These are phyloP conservation scores for Sebastes hopkinsi DNA, from an alignment of 2,797 vertebrate species.

Conservation along the genomic window DNA sequence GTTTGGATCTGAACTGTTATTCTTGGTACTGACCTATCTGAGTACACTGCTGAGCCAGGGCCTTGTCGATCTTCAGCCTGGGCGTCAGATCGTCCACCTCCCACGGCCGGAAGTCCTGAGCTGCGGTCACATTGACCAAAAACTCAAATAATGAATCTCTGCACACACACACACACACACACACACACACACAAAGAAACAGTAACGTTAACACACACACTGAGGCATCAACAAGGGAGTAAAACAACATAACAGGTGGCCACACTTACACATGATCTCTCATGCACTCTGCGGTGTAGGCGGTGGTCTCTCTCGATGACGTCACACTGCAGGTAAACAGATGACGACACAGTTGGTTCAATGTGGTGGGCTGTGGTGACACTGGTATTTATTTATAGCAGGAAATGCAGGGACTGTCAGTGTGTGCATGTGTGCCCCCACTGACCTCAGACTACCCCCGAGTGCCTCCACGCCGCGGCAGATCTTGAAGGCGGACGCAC, in stretches of 20 bases:
- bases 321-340: slow-evolving; percentile 80
- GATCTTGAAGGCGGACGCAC: slow-evolving; percentile 90
- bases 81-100: slow-evolving; percentile 86
- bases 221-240: neutral
- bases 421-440: slow-evolving; percentile 21
- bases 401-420: neutral
- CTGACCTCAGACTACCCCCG: slow-evolving; percentile 91
- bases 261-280: slow-evolving; percentile 89
- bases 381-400: slow-evolving; percentile 17
- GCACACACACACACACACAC: neutral
- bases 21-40: slow-evolving; percentile 84
- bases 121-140: slow-evolving; percentile 89
- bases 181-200: neutral
- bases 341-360: slow-evolving; percentile 15
- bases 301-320: slow-evolving; percentile 88
- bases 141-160: slow-evolving; percentile 90
- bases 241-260: neutral
- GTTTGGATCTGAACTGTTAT: neutral
- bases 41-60: slow-evolving; percentile 86
- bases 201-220: neutral
- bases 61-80: slow-evolving; percentile 86
- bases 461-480: slow-evolving; percentile 90
- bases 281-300: slow-evolving; percentile 88
- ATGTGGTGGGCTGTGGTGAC: neutral
- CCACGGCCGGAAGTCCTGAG: slow-evolving; percentile 91